These are phyloP conservation scores for Agriopis aurantiaria DNA, from an alignment of 2,888 invertebrate genomes.

Conservation along the genomic window DNA sequence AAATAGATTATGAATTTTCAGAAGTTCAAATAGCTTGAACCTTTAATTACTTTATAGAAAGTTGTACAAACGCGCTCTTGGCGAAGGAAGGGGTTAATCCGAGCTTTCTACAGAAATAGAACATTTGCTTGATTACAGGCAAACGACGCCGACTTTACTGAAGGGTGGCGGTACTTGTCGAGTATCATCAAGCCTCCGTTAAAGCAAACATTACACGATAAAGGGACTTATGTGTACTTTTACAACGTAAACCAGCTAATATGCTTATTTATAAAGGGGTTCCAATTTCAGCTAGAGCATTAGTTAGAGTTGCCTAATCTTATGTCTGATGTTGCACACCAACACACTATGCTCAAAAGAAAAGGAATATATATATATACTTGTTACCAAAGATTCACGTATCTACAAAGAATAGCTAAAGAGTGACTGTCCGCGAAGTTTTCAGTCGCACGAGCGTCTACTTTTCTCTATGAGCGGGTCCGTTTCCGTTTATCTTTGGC, in stretches of 20 bases:
- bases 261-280: slow-evolving; percentile 31
- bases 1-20: slow-evolving; percentile 75
- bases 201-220: slow-evolving; percentile 51
- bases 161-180: slow-evolving; percentile 49
- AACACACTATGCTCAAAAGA: slow-evolving; percentile 26
- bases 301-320: not conserved
- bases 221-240: slow-evolving; percentile 43
- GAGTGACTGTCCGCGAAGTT: slow-evolving; percentile 74
- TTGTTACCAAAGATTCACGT: slow-evolving; percentile 62
- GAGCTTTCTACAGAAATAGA: slow-evolving; percentile 72
- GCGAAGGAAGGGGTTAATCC: slow-evolving; percentile 64
- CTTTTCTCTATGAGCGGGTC: slow-evolving; percentile 81
- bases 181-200: slow-evolving; percentile 49
- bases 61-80: slow-evolving; percentile 72
- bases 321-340: not conserved
- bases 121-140: slow-evolving; percentile 64
- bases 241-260: slow-evolving; percentile 32
- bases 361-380: slow-evolving; percentile 45
- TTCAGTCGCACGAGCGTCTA: slow-evolving; percentile 73
- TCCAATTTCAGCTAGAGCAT: slow-evolving; percentile 2
- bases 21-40: slow-evolving; percentile 74
- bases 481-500: slow-evolving; percentile 83
- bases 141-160: slow-evolving; percentile 41
- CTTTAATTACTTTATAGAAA: slow-evolving; percentile 79
- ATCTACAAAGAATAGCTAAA: slow-evolving; percentile 66